Evolutionary conservation across 1,140 invertebrate species (phyloP).

Genomic region (Cecropterus lyciades): DNA sequence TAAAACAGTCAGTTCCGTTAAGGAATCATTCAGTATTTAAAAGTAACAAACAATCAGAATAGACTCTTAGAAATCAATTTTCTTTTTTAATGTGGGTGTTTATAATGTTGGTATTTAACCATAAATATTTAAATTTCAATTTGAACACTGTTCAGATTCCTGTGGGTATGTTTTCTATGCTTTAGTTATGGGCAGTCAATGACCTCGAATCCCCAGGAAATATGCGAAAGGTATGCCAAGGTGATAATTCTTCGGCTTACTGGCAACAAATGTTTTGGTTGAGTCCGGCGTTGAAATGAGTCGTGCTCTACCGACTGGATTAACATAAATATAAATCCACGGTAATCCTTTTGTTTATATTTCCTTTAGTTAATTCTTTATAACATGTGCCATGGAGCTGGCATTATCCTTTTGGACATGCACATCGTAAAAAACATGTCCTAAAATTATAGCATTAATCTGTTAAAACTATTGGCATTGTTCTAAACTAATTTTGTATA

Average conservation of each 20-base stretch:
- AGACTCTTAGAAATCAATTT: no score
- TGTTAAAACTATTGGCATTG: no score
- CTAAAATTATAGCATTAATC: no score
- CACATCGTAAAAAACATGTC: no score
- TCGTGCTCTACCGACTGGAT: constrained; percentile 16
- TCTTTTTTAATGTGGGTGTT: no score
- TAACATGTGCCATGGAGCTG: background rate
- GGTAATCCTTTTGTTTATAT: constrained; percentile 7
- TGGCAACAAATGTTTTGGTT: constrained; percentile 33
- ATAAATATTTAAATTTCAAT: background rate
- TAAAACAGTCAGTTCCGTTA: no score
- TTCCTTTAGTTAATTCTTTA: constrained; percentile 8
- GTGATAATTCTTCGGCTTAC: constrained; percentile 63
- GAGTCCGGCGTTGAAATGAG: constrained; percentile 3
- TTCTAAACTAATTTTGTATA: no score
- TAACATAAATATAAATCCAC: constrained; percentile 22
- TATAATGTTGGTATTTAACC: no score
- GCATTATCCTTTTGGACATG: no score
- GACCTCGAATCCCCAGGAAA: constrained; percentile 62
- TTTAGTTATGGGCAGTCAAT: constrained; percentile 48
- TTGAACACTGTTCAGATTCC: constrained; percentile 1
- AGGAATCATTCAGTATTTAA: no score
- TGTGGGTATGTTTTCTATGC: constrained; percentile 8
- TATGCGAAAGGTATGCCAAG: constrained; percentile 67
- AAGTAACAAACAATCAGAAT: no score